Conservation (phyloP, 2,113 vertebrate genomes). For the Diglossa brunneiventris region DNA sequence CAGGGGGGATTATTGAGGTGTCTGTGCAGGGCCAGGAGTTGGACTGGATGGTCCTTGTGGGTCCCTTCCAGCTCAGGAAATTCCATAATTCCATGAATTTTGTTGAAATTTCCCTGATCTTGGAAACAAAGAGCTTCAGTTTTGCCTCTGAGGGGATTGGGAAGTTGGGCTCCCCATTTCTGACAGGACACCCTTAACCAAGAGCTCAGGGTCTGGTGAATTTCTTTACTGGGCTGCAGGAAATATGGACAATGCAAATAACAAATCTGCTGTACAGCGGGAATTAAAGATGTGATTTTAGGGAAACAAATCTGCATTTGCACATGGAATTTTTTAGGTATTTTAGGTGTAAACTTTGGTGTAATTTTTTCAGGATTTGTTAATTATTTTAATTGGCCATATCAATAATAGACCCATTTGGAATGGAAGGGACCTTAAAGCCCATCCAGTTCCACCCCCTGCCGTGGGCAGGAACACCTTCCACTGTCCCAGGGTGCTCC, state of each 20-base stretch:
- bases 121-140: not conserved
- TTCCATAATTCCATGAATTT: not conserved
- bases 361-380: not conserved
- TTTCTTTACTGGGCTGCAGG: not conserved
- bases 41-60: accelerated
- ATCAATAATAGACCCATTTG: not conserved
- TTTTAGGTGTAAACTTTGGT: not conserved
- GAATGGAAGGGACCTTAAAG: not conserved
- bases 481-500: accelerated
- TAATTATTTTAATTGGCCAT: not conserved
- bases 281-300: not conserved
- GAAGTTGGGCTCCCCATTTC: accelerated
- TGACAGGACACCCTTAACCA: accelerated
- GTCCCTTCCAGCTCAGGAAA: not conserved
- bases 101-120: accelerated
- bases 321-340: not conserved
- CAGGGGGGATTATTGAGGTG: not conserved
- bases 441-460: accelerated
- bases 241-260: not conserved
- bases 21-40: not conserved
- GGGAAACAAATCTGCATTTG: not conserved
- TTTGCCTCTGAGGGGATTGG: not conserved
- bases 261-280: not conserved
- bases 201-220: not conserved
- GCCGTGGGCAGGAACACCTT: not conserved